Evolutionary conservation across 1,140 invertebrate genomes (phyloP), one percentile per base, ranked within the genome.

Genomic region (Diabrotica undecimpunctata): DNA sequence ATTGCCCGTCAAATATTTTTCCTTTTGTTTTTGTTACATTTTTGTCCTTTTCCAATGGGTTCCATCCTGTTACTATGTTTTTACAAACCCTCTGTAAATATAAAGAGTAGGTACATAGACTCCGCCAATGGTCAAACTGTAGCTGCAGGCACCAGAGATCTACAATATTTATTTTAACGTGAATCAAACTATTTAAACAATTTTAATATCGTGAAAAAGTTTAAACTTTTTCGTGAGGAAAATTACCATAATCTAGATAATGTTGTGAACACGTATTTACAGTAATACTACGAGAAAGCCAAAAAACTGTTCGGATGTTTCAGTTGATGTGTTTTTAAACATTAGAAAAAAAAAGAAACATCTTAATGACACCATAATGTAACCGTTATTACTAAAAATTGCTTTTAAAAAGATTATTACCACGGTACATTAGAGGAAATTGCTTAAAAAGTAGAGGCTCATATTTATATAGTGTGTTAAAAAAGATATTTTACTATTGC

Each of bases 341-440:
- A 46, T 46, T 46, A 8, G 8, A 46, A 46, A 46, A 46, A 46
- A 46, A 46, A 6, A 5, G 41, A 46, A 46, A 46, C 8, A 46
- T 46, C 41, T 46, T 46, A 46, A 46, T 46, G 41, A 46, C 41
- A 46, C 41, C 25, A 46, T 46, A 46, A 46, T 46, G 4, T 46
- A 46, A 46, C 41, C n/a, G 41, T 46, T 46, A 46, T 46, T 46
- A 46, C 41, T 46, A 46, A 46, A 46, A 46, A 46, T 46, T 46
- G 41, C 41, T 46, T 46, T 46, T 46, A 46, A 46, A 46, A 46
- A 46, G 41, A 46, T 46, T 46, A 46, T 46, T 46, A 46, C 41
- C 41, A 46, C 6, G 41, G 41, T 46, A 46, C 41, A 46, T 46
- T 46, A 46, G 41, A 46, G 8, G n/a, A n/a, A 46, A 46, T 46